Evolutionary conservation across 2,888 invertebrate genomes (phyloP), one percentile per base, ranked within the genome.

Genomic region (Ophioninae sp.): DNA sequence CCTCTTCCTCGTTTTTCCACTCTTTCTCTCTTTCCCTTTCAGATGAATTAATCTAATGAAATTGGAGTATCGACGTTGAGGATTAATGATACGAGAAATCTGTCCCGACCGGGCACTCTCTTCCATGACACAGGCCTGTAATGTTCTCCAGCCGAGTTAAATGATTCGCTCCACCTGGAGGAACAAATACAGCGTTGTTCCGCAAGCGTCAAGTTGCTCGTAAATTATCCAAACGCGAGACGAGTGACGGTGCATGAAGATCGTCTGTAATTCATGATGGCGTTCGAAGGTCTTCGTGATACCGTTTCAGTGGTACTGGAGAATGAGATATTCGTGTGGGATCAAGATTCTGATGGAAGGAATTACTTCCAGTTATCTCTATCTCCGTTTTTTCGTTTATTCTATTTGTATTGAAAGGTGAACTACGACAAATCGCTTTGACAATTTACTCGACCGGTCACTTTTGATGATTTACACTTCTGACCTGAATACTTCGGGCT

Each of bases 221-320:
- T 76, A 81, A 81, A 82, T 79, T 79, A 7, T 30, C 20, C 21
- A 37, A 57, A 56, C 64, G 79, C 61, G 73, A 8, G 20, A 37
- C 30, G n/a, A 78, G 73, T 79, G 83, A 83, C 75, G 77, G 83
- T 75, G 78, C 80, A 84, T 85, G 83, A 80, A 85, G 83, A 75
- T 84, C 73, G 70, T 67, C 61, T 64, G 79, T 79, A 68, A 84
- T 79, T 65, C 65, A 59, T 72, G 57, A 56, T 70, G 61, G 72
- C 68, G 13, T 67, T 37, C 6, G 37, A 41, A 57, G 67, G 41
- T 65, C 67, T 50, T 76, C 17, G 62, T 17, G 50, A 44, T 44
- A 1, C 44, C 44, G 44, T 37, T 56, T 39, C n/a, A 20, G 17
- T 30, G 8, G 62, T 8, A 37, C 7, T 17, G 37, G 56, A 30